Evolutionary conservation across 2,113 vertebrate species (phyloP), one percentile per base, ranked within the genome.

Genomic region (Pachyramphus minor): DNA sequence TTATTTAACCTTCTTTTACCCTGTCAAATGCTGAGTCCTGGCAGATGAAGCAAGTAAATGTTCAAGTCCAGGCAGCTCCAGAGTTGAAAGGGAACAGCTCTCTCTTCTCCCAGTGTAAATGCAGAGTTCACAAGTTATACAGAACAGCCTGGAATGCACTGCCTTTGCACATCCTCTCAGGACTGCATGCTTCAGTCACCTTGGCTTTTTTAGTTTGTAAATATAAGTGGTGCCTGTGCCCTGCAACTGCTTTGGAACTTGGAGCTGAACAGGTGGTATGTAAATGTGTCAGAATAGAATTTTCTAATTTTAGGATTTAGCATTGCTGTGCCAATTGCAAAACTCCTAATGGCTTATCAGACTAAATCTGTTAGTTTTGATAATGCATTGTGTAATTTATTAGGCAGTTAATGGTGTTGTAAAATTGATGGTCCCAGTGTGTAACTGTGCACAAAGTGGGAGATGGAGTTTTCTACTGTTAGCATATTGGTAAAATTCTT

Each of bases 101-200:
- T 73, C 19, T 18, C 60, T 71, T 5, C 1, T 33, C 41, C 50
- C 49, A 37, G 0, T 0, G 0, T 35, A 8, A 35, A 60, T 30
- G 5, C 6, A 2, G 9, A 17, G 20, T 37, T 86, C 30, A 14
- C 8, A 30, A 6, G 23, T 72, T 79, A 25, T 59, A 16, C 42
- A 37, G 28, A 75, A 33, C 31, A 35, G 45, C 27, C 49, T 68
- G 72, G 21, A 47, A 19, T n/a, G 24, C 30, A 11, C 4, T 45
- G 45, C 20, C 25, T 39, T 37, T 37, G 16, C 24, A n/a, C 10
- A 30, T 81, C 28, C n/a, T 84, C 2, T 3, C 52, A 60, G 18
- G 47, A 4, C 21, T 23, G 9, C 35, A 8, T 25, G 4, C 31
- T 72, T 75, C n/a, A 30, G 37, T 56, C 56, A 18, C 21, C 20